Conservation (phyloP, 1,140 invertebrate genomes). For the Mycetomoellerius zeteki region DNA sequence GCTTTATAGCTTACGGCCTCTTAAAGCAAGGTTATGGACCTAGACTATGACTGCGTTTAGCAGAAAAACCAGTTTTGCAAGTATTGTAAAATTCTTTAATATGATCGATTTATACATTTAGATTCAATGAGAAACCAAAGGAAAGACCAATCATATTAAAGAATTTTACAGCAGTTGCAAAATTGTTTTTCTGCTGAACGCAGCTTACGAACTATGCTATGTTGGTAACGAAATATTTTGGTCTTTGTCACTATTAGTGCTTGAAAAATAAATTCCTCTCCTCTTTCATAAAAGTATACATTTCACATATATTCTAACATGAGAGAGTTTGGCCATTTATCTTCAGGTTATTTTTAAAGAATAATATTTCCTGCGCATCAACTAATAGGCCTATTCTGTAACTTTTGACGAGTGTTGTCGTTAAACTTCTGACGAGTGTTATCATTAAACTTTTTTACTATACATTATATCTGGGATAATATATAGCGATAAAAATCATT, state of each 20-base stretch:
- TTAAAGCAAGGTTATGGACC: no score
- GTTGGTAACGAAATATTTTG: neutral
- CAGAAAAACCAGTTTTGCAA: no score
- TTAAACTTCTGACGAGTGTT: neutral
- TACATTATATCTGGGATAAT: neutral
- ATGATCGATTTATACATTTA: no score
- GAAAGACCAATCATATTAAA: no score
- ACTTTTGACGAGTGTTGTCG: neutral
- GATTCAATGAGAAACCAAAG: no score
- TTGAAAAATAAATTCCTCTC: conserved; percentile 1
- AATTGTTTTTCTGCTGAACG: no score
- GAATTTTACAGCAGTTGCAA: no score
- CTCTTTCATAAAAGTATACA: conserved; percentile 1
- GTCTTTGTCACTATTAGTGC: neutral
- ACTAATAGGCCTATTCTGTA: neutral
- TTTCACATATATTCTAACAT: neutral
- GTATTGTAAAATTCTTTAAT: no score
- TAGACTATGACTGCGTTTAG: no score
- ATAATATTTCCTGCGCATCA: neutral
- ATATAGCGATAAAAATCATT: neutral
- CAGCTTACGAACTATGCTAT: neutral
- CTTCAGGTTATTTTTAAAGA: neutral
- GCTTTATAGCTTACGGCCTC: no score
- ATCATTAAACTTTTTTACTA: neutral
- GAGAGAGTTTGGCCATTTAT: neutral